Evolutionary conservation across 2,888 invertebrate species (phyloP).

Genomic region (Drosophila anomelani): DNA sequence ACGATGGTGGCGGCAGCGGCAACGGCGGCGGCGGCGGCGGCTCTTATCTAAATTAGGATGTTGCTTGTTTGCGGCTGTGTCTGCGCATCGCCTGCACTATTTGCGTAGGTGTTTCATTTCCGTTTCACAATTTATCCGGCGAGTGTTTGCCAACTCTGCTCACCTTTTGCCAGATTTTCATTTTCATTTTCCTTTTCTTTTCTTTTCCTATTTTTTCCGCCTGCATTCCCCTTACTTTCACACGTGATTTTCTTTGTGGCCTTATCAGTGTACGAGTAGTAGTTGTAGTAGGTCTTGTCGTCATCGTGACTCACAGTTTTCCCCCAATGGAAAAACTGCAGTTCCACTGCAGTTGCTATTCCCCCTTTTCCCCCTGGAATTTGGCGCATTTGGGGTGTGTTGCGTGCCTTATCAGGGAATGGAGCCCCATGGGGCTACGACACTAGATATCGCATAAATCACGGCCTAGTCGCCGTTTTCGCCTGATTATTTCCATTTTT

Average conservation of each 20-base stretch:
- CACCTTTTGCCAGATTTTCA: constrained; percentile 52
- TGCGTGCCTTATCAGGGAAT: constrained; percentile 65
- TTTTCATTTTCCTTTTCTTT: constrained; percentile 32
- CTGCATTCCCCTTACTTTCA: constrained; percentile 50
- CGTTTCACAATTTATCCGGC: constrained; percentile 78
- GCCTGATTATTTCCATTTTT: constrained; percentile 69
- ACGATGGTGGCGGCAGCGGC: constrained; percentile 9
- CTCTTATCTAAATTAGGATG: constrained; percentile 81
- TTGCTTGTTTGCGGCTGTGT: constrained; percentile 80
- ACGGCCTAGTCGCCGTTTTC: constrained; percentile 75
- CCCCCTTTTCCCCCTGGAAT: constrained; percentile 7
- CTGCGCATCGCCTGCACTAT: constrained; percentile 75
- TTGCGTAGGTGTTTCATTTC: constrained; percentile 83
- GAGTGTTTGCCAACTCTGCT: constrained; percentile 64
- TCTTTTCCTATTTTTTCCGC: constrained; percentile 2
- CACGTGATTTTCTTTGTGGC: constrained; percentile 67
- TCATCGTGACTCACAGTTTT: constrained; percentile 60
- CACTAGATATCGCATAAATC: constrained; percentile 75
- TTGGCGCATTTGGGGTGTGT: constrained; percentile 56
- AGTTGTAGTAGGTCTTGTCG: constrained; percentile 25
- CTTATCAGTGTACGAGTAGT: constrained; percentile 56
- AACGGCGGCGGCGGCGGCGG: constrained; percentile 47
- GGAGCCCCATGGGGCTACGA: constrained; percentile 56
- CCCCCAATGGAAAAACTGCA: constrained; percentile 56
- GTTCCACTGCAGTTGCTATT: constrained; percentile 44